Base-by-base conservation (phyloP, 2,888 invertebrate genomes). In the Nomada lathburiana region DNA sequence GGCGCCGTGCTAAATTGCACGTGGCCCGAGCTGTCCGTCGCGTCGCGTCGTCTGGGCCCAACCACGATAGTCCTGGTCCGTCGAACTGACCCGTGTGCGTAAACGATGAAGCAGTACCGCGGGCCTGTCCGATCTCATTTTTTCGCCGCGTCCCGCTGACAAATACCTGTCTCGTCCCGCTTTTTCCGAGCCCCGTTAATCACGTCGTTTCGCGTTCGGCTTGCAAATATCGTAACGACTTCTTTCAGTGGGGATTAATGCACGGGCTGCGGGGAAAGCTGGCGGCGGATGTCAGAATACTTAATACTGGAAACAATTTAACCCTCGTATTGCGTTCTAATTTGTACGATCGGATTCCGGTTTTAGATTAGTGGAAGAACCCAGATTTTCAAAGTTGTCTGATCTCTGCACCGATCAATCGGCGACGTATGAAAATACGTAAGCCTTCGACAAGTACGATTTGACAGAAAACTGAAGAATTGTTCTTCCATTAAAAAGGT, bases 1-100 rank as follows among this genome's bases (percentile, higher is more conserved):
- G 88, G 80, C 87, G 73, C 80, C 76, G 76, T 47, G 83, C 77
- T 86, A 88, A 88, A 88, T 88, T 89, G 87, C 89, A 73, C 88
- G 83, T 73, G 81, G 76, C 67, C 80, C 76, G 68, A 68, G 71
- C 77, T 82, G 84, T 65, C 75, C 86, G 36, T 36, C 36, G 36
- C 36, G 36, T 36, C 36, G 36, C 36, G 36, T 36, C 36, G 36
- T 36, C 36, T 5, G 36, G 36, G 36, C 36, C 36, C 36, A 72
- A 79, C 67, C 53, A 47, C 63, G 62, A 59, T 74, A 67, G 75
- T 60, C 75, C 83, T 16, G 65, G 57, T 63, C 59, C 26, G 73
- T 77, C 80, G 73, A 72, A 72, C 63, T 60, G 47, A 2, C 26
- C 23, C 52, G 50, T 23, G 20, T 20, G 5, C 23, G 77, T 65